Evolutionary conservation across 2,888 invertebrate genomes (phyloP).

Genomic region (Tineola bisselliella): DNA sequence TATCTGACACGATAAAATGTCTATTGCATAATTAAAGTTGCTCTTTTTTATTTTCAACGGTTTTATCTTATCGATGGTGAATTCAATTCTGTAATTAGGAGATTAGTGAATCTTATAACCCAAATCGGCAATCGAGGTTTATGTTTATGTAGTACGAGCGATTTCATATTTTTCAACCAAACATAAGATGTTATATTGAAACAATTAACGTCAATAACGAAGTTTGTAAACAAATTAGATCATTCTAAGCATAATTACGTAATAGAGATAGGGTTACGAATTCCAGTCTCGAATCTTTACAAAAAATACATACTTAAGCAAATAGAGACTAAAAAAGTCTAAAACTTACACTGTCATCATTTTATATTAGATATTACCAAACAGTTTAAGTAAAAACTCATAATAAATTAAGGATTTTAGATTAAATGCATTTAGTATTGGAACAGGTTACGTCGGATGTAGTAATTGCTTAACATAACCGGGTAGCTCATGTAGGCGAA

Average conservation of each 20-base stretch:
- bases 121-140: background rate
- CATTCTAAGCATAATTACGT: background rate
- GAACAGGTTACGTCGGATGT: constrained; percentile 7
- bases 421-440: background rate
- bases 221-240: background rate
- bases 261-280: background rate
- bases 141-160: background rate
- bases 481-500: constrained; percentile 1
- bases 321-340: no score
- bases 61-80: background rate
- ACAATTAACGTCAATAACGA: background rate
- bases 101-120: background rate
- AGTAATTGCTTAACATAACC: constrained; percentile 9
- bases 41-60: background rate
- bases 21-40: background rate
- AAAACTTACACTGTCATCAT: background rate
- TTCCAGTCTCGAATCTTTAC: background rate
- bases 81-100: background rate
- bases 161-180: background rate
- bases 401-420: background rate
- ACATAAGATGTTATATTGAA: background rate
- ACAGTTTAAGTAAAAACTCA: background rate
- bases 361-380: background rate
- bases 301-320: no score
- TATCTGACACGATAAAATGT: background rate